These are phyloP conservation scores for Dicrostonyx torquatus DNA, from an alignment of 2,797 vertebrate genomes.

Conservation along the genomic window DNA sequence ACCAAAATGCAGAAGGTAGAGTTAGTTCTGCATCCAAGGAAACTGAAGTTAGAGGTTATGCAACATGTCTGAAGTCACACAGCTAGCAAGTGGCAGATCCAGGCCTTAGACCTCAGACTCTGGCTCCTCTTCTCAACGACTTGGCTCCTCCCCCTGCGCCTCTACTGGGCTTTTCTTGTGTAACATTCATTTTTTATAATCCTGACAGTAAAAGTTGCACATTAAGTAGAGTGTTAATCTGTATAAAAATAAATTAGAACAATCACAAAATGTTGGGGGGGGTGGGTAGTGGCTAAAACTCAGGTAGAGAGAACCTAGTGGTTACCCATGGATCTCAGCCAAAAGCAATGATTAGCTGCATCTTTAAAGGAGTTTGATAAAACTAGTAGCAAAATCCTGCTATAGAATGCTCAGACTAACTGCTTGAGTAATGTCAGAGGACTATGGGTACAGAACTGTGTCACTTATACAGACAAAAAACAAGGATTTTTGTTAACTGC, in stretches of 20 bases:
- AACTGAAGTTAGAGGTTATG: not conserved
- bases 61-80: not conserved
- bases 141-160: not conserved
- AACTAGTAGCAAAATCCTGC: not conserved
- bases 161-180: not conserved
- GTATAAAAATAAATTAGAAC: constrained; percentile 1
- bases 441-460: not conserved
- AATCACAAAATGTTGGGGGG: not conserved
- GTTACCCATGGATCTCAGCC: not conserved
- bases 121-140: not conserved
- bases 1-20: not conserved
- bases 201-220: not conserved
- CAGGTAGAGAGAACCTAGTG: not conserved
- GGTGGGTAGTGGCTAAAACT: not conserved
- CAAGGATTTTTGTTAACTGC: not conserved
- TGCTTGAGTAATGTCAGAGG: not conserved
- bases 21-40: not conserved
- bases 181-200: not conserved
- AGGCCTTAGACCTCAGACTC: not conserved
- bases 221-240: not conserved
- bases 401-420: not conserved
- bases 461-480: not conserved
- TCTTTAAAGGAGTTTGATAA: constrained; percentile 20
- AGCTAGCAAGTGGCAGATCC: not conserved
- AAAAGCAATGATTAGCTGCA: not conserved